Evolutionary conservation across 2,113 vertebrate genomes (phyloP), one percentile per base, ranked within the genome.

Genomic region (Hemiprocne comata): DNA sequence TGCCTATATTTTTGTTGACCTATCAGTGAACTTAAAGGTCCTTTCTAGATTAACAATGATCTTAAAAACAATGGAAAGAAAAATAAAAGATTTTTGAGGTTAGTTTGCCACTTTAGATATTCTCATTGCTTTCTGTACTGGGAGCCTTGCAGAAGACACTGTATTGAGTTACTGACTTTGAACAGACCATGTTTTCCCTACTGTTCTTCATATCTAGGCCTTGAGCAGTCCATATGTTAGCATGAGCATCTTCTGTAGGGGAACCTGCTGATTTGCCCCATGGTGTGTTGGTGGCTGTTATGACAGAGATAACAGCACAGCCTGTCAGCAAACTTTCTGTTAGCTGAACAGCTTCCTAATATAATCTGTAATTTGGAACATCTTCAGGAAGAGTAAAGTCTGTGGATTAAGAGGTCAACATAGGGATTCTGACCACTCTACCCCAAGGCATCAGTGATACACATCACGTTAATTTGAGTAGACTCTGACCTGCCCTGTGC

Each of bases 151-250:
- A 74, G 66, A 58, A 90, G 53, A 31, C 5, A 2, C 7, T 17
- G 3, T 23, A 23, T 1, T 83, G 13, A 51, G 15, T 10, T 18
- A 10, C 17, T 38, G 66, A 79, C 78, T 61, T 90, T 72, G 57
- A 64, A 29, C 10, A 12, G 17, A 8, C 3, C 17, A 1, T 4
- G 5, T 17, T 29, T 55, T 10, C n/a, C 60, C 38, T 42, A 0
- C 4, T 13, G 16, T 4, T 17, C 42, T 42, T 36, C 0, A 0
- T n/a, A 33, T 17, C 33, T 0, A 1, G 6, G 58, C 17, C 31
- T 14, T 17, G 18, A 67, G 42, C 46, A 77, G 44, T 40, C 34
- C 12, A 1, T 10, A 33, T 2, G 4, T 40, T 10, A 69, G 26
- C 51, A 62, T 0, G 5, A 78, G 31, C 6, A 70, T 24, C 24